These are phyloP conservation scores for Fistularia commersonii DNA, from an alignment of 2,797 vertebrate genomes.

Conservation along the genomic window DNA sequence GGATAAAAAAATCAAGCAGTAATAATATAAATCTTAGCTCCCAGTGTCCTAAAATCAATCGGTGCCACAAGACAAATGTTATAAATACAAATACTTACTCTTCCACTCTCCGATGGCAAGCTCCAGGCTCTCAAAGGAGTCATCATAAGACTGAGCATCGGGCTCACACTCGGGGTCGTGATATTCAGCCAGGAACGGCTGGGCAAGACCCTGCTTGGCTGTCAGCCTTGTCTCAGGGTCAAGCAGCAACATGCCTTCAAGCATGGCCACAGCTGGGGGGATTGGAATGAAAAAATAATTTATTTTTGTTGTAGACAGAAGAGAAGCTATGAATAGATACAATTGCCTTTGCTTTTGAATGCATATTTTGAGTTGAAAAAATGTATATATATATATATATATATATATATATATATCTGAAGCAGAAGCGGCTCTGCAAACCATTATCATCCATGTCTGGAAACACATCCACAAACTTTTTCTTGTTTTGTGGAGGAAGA, in stretches of 20 bases:
- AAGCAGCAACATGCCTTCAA: slow-evolving; percentile 80
- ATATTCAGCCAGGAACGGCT: slow-evolving; percentile 76
- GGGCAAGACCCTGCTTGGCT: slow-evolving; percentile 69
- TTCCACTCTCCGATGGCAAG: slow-evolving; percentile 79
- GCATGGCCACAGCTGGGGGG: slow-evolving; percentile 66
- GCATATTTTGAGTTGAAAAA: too few relatives aligned
- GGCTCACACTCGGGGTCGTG: slow-evolving; percentile 76
- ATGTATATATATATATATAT: too few relatives aligned
- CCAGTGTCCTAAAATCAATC: neutral
- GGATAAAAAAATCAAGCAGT: slow-evolving; percentile 9
- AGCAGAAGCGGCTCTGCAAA: slow-evolving; percentile 14
- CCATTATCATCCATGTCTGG: slow-evolving; percentile 68
- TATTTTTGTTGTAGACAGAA: too few relatives aligned
- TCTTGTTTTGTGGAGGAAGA: slow-evolving; percentile 76
- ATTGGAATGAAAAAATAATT: neutral
- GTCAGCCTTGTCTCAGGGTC: slow-evolving; percentile 78
- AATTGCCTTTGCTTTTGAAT: too few relatives aligned
- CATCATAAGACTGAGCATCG: slow-evolving; percentile 73
- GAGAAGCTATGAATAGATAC: too few relatives aligned
- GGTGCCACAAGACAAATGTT: neutral
- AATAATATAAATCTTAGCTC: neutral
- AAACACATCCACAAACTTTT: slow-evolving; percentile 76
- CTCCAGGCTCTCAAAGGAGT: slow-evolving; percentile 81
- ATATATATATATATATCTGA: too few relatives aligned
- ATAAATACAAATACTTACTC: slow-evolving; percentile 56